Conservation (phyloP, 2,888 invertebrate genomes). For the Lomographa bimaculata region DNA sequence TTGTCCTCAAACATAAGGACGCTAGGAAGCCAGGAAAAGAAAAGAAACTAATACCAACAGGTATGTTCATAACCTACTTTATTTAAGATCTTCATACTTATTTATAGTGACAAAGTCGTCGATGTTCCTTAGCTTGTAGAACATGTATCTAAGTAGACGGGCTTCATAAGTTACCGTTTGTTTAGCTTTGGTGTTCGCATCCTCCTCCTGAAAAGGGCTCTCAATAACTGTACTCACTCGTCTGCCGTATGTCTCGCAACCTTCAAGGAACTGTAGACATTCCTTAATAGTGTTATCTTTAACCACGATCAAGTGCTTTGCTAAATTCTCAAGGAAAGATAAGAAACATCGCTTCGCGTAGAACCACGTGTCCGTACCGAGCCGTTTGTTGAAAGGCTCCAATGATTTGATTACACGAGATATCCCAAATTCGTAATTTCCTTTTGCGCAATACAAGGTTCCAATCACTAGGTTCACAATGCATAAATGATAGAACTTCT, state of each 20-base stretch:
- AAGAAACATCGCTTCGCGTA: slow-evolving; percentile 98
- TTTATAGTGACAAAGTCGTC: slow-evolving; percentile 79
- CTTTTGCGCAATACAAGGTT: slow-evolving; percentile 98
- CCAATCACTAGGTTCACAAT: slow-evolving; percentile 99
- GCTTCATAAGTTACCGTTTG: slow-evolving; percentile 97
- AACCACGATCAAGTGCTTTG: slow-evolving; percentile 95
- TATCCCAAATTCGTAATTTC: slow-evolving; percentile 99
- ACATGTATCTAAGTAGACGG: slow-evolving; percentile 90
- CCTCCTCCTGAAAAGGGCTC: slow-evolving; percentile 89
- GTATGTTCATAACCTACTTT: slow-evolving; percentile 51
- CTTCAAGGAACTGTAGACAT: slow-evolving; percentile 94
- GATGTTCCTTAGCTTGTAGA: slow-evolving; percentile 86
- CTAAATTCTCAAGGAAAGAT: slow-evolving; percentile 94
- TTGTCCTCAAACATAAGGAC: slow-evolving; percentile 85
- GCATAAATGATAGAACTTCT: slow-evolving; percentile 97
- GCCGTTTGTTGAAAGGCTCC: slow-evolving; percentile 95
- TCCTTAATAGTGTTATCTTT: slow-evolving; percentile 94
- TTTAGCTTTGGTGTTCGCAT: slow-evolving; percentile 88
- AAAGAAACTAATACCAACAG: slow-evolving; percentile 67
- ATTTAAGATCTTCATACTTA: slow-evolving; percentile 81
- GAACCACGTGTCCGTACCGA: slow-evolving; percentile 99
- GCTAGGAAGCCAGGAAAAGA: slow-evolving; percentile 73
- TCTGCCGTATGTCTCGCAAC: slow-evolving; percentile 94
- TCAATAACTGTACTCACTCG: slow-evolving; percentile 93
- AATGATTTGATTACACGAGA: slow-evolving; percentile 98